Conservation (phyloP, 2,888 invertebrate genomes). For the Abrostola triplasia region DNA sequence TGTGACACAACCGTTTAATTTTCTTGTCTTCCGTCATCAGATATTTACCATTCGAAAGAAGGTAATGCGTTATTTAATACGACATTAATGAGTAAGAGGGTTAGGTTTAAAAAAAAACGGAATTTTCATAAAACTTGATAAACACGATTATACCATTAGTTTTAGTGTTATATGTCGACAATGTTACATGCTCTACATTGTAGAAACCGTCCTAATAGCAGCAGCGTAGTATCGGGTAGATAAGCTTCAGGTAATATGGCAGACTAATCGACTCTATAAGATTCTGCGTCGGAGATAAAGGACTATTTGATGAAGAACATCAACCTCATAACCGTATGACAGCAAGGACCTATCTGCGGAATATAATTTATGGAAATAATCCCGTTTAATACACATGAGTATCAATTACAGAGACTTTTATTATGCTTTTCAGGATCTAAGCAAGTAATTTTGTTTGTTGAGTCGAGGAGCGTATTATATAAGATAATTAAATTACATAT, state of each 20-base stretch:
- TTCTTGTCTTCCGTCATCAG: too few species aligned
- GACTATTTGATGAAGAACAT: conserved; percentile 32
- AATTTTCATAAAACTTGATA: too few species aligned
- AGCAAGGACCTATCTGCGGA: conserved; percentile 46
- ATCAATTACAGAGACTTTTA: conserved; percentile 58
- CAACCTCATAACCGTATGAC: conserved; percentile 51
- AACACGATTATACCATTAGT: not conserved
- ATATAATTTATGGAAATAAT: conserved; percentile 60
- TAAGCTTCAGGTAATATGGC: conserved; percentile 34
- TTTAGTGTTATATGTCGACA: not conserved
- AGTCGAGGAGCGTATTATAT: conserved; percentile 19
- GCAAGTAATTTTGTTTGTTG: conserved; percentile 50
- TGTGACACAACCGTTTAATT: too few species aligned
- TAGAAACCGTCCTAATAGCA: conserved; percentile 14
- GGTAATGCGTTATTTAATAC: too few species aligned
- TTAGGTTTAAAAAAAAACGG: too few species aligned
- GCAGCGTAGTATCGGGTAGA: conserved; percentile 7
- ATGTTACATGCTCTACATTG: conserved; percentile 8
- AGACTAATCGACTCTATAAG: conserved; percentile 31
- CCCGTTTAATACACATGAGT: conserved; percentile 49
- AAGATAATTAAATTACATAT: conserved; percentile 38
- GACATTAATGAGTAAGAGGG: too few species aligned
- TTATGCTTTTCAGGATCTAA: conserved; percentile 50
- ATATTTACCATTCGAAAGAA: too few species aligned
- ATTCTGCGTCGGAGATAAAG: conserved; percentile 35